Evolutionary conservation across 2,113 vertebrate species (phyloP), one percentile per base, ranked within the genome.

Genomic region (Ochotona princeps): DNA sequence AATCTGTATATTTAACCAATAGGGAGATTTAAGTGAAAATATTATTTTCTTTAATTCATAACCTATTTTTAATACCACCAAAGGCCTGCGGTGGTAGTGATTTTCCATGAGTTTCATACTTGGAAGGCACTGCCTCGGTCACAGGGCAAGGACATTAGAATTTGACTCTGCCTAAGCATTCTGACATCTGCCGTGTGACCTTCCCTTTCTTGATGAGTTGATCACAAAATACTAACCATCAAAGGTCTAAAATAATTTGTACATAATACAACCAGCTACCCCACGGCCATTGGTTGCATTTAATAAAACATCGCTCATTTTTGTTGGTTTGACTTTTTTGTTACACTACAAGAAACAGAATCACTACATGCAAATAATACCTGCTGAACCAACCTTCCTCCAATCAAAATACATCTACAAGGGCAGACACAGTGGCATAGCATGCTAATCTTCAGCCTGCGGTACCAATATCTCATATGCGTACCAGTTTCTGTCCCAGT

Each of bases 21-120:
- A 78, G 30, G n/a, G 81, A n/a, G 23, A 80, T 60, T 90, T 92
- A 32, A 92, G 61, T 80, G 20, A 72, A 84, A 14, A 70, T 78
- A 57, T 90, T 95, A 82, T 83, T 92, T 13, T 95, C 32, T 74
- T 87, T 73, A 81, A 92, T 84, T 25, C 30, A 12, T 49, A 49
- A 18, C 14, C 65, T 91, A 63, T 83, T 44, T 44, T 44, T 89
- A 51, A 88, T n/a, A 61, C 86, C 32, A 66, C 25, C 82, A 91
- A 81, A 80, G 63, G 23, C 47, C 54, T 84, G 32, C 72, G 26
- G 72, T 28, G 26, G 60, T 28, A 20, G 30, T 76, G 51, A 76
- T 38, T 51, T 75, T 25, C 4, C 32, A 81, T 10, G 57, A 49
- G 80, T 63, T 80, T 9, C 1, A 18, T 30, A 26, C 74, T 47